These are phyloP conservation scores for Diorhabda elongata DNA, from an alignment of 1,140 invertebrate species.

Conservation along the genomic window DNA sequence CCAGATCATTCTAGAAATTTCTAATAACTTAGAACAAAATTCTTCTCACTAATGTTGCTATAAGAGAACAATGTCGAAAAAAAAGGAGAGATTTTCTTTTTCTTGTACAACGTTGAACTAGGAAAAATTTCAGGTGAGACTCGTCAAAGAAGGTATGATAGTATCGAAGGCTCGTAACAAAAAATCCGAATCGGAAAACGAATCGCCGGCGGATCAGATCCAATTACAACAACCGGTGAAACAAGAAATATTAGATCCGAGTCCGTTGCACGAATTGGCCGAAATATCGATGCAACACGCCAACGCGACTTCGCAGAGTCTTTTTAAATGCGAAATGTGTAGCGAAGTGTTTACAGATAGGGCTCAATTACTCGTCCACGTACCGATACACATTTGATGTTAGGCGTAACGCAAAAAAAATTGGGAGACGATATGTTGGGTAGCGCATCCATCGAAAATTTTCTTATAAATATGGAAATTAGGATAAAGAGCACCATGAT, in stretches of 20 bases:
- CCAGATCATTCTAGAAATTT: too few species aligned
- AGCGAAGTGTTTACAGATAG: constrained; percentile 67
- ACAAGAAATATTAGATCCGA: constrained; percentile 53
- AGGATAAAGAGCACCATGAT: too few species aligned
- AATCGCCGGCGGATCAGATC: constrained; percentile 4
- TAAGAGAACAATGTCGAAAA: too few species aligned
- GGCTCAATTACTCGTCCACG: constrained; percentile 68
- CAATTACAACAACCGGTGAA: constrained; percentile 21
- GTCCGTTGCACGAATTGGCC: constrained; percentile 51
- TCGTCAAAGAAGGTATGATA: constrained; percentile 46
- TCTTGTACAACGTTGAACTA: too few species aligned
- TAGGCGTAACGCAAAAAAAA: constrained; percentile 21
- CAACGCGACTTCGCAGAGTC: constrained; percentile 36
- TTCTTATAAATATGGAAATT: too few species aligned
- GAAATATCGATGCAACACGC: constrained; percentile 47
- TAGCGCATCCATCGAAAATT: too few species aligned
- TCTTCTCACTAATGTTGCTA: too few species aligned
- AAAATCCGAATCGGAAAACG: constrained; percentile 14
- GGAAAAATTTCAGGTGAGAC: constrained; percentile 29
- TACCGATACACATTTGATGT: constrained; percentile 75
- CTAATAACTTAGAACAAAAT: too few species aligned
- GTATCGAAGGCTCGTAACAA: constrained; percentile 39
- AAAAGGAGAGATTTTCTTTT: too few species aligned
- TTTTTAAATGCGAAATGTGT: constrained; percentile 74
- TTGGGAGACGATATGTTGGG: not conserved